Evolutionary conservation across 2,888 invertebrate genomes (phyloP), one percentile per base, ranked within the genome.

Genomic region (Mythimna loreyi): DNA sequence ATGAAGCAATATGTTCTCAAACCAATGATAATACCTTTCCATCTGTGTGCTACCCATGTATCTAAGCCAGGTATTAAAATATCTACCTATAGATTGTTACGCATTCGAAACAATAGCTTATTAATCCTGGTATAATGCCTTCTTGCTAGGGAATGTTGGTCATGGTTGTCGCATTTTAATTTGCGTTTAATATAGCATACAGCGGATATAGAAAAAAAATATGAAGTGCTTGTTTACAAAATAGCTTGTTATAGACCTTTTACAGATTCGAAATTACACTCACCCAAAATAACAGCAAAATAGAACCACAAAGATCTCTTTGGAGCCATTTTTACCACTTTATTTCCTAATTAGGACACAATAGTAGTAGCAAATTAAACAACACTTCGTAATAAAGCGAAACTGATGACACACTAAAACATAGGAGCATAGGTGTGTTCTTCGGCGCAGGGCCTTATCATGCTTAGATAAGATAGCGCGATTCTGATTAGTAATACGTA

Each of bases 281-380:
- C 86, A 96, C 96, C 96, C 72, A 96, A 90, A 82, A 96, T 87
- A 67, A 96, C 91, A 50, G 96, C 94, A n/a, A 96, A 90, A 84
- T 96, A 96, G 85, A 96, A 96, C 88, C 92, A 91, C 40, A 94
- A 75, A 4, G 95, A 90, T 84, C 87, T 94, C 75, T 85, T 92
- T 78, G 91, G 90, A 57, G 90, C 91, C 96, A 96, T 96, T 90
- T 92, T 94, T 53, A 56, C 70, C 49, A 66, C 81, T 82, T 86
- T 76, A 60, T 73, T 72, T 70, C 68, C 67, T 72, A 82, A 80
- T 79, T 80, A 78, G 76, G 70, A 78, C 75, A 82, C 81, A 71
- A 40, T 40, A 50, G 78, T 40, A 50, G 78, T 73, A 83, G 60
- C 70, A 74, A 75, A 76, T 73, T 77, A 67, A 77, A 83, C 53